phyloP scores from a whole-genome alignment of 1,140 invertebrate genomes.

The Neodiprion lecontei region DNA sequence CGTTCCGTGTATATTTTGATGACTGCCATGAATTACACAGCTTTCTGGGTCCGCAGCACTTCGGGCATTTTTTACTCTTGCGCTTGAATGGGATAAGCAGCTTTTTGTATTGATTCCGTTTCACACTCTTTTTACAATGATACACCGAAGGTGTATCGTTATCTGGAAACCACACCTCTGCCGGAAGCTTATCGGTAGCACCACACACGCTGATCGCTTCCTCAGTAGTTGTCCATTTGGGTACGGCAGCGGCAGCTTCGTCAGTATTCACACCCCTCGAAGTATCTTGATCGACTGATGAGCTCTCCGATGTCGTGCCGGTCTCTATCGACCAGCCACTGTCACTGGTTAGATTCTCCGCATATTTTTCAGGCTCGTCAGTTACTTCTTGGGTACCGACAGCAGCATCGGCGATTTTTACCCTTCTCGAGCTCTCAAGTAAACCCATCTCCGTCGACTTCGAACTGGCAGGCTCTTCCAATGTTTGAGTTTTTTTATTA shows the following conservation, averaged over 20 bases:
- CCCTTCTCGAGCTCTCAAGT: neutral
- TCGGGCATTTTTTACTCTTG: neutral
- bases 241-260: neutral
- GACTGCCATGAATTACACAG: neutral
- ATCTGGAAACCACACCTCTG: neutral
- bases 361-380: neutral
- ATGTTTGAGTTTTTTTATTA: neutral
- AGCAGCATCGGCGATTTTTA: neutral
- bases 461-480: neutral
- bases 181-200: neutral
- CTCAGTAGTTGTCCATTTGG: neutral
- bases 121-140: neutral
- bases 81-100: neutral
- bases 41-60: neutral
- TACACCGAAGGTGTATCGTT: neutral
- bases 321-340: neutral
- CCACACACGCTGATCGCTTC: neutral
- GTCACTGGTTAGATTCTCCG: neutral
- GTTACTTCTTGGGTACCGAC: neutral
- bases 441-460: neutral
- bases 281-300: neutral
- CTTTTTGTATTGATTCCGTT: neutral
- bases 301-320: neutral
- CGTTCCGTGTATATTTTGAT: neutral
- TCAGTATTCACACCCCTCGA: neutral